Evolutionary conservation across 1,140 invertebrate genomes (phyloP).

Genomic region (Cataglyphis hispanica): DNA sequence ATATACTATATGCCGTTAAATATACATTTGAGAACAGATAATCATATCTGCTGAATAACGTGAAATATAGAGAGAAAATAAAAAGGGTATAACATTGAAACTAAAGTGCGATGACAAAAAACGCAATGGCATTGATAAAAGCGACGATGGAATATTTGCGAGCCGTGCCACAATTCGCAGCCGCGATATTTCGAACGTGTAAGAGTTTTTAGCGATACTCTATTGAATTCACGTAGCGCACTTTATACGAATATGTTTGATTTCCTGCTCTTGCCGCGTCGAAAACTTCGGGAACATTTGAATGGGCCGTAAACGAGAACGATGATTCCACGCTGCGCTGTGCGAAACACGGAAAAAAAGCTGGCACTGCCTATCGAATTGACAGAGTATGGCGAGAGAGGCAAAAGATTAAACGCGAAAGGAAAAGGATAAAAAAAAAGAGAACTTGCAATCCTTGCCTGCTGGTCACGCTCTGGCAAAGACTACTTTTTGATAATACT

Average conservation of each 20-base stretch:
- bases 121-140: conserved; percentile 1
- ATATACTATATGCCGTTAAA: background rate
- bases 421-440: background rate
- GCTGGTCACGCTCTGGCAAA: conserved; percentile 22
- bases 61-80: background rate
- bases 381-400: conserved; percentile 42
- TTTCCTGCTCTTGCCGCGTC: conserved; percentile 51
- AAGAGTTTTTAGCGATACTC: conserved; percentile 56
- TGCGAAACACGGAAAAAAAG: conserved; percentile 58
- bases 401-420: conserved; percentile 44
- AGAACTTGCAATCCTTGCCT: conserved; percentile 20
- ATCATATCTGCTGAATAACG: background rate
- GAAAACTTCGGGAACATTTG: conserved; percentile 62
- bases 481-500: background rate
- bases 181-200: conserved; percentile 53
- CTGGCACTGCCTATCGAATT: conserved; percentile 37
- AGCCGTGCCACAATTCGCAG: conserved; percentile 44
- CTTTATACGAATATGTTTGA: conserved; percentile 64
- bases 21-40: conserved; percentile 9
- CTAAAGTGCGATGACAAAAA: conserved; percentile 12
- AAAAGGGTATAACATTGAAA: conserved; percentile 6
- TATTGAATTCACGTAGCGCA: conserved; percentile 55
- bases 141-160: conserved; percentile 55
- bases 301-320: conserved; percentile 62
- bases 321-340: conserved; percentile 46